Base-by-base conservation (phyloP, 2,888 invertebrate species). In the Mellilla xanthometata region DNA sequence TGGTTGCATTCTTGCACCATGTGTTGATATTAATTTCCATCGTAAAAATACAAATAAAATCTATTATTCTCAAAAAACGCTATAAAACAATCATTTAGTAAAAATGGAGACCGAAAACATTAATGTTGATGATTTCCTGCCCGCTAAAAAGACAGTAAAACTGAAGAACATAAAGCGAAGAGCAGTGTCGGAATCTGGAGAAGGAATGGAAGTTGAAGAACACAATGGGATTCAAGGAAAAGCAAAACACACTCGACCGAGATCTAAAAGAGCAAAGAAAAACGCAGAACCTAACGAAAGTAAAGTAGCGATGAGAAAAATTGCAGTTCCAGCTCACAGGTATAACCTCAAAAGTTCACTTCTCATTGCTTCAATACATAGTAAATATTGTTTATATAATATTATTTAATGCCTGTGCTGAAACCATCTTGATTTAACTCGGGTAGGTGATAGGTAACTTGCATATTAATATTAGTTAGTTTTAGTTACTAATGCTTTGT, bases 281-380 rank as follows among this genome's bases (percentile, higher is more conserved):
- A 72, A 58, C 42, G 49, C 60, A 3, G 90, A 90, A 50, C 81
- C 84, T 28, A 85, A 91, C 32, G 93, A 93, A 71, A 84, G 76
- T 48, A 91, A 91, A 74, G 88, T 88, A 27, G 91, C 92, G 58
- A 89, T 93, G 73, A 89, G 95, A 54, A 95, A 94, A 89, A 88
- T 99, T 24, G 85, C 95, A 4, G 97, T 99, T n/a, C 99, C 99
- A 8, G 91, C 95, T 3, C 96, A 99, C 76, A 94, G 92, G 92
- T 92, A 78, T 66, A 74, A 81, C 76, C 72, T 75, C 54, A 59
- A 69, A 62, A 31, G 22, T 23, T 3, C 22, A 22, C 19, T 19
- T 3, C 3, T 19, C 6, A 19, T 19, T n/a, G n/a, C n/a, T n/a
- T n/a, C n/a, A n/a, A n/a, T n/a, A n/a, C n/a, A n/a, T n/a, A n/a